A percentile compares a stretch with the other conserved stretches of the same genome.
phyloP scores from a whole-genome alignment of 2,888 invertebrate species.

The Phanerotoma sp. region DNA sequence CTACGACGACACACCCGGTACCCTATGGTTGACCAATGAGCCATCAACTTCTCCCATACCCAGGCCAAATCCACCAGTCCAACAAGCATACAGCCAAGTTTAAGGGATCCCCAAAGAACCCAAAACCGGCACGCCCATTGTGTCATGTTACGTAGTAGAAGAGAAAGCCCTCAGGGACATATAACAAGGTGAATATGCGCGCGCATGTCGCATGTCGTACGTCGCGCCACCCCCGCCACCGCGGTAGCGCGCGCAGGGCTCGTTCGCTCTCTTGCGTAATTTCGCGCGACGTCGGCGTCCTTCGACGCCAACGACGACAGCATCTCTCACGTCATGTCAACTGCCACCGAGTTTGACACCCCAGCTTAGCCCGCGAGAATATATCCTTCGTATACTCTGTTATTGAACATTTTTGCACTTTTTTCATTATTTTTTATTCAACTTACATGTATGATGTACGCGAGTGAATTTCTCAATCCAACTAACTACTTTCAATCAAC shows the following conservation, averaged over 20 bases:
- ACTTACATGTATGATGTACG: no score
- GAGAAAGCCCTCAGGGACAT: not conserved
- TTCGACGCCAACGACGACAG: constrained; percentile 28
- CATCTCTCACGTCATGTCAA: constrained; percentile 48
- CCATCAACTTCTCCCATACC: constrained; percentile 9
- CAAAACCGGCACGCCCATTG: constrained; percentile 21
- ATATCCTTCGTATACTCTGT: no score
- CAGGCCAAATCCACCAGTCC: constrained; percentile 28
- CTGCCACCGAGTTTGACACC: constrained; percentile 48
- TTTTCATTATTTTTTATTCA: no score
- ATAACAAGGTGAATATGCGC: constrained; percentile 16
- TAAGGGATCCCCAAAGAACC: not conserved
- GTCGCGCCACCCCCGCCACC: constrained; percentile 21
- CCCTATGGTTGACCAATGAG: constrained; percentile 25
- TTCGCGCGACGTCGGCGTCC: constrained; percentile 33
- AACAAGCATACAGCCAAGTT: constrained; percentile 1
- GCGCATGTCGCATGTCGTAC: constrained; percentile 16
- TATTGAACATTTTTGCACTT: no score
- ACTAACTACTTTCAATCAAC: no score
- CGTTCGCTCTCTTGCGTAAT: constrained; percentile 34
- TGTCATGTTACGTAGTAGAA: not conserved
- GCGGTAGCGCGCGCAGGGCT: constrained; percentile 3
- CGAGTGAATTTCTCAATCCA: no score
- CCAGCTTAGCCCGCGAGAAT: constrained; percentile 1
- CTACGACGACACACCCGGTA: constrained; percentile 30